Percentiles rank a stretch among this genome's conserved stretches.
phyloP scores from a whole-genome alignment of 2,888 invertebrate species.

The Eupsilia transversa region DNA sequence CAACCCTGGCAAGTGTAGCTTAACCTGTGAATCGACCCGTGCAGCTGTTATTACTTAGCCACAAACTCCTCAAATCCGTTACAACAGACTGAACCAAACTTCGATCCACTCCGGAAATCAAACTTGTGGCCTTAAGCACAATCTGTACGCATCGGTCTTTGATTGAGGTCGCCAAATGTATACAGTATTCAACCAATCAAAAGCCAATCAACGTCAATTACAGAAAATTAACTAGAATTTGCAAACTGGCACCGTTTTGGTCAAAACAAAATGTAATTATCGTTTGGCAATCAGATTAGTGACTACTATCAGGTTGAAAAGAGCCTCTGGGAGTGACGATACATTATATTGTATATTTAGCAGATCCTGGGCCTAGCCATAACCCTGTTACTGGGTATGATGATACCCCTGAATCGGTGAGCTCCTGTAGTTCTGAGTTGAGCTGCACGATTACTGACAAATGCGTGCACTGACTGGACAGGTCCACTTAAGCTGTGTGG shows the following conservation, averaged over 20 bases:
- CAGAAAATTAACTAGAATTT: not conserved
- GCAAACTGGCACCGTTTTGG: not conserved
- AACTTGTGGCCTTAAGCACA: conserved; percentile 2
- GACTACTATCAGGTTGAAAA: not conserved
- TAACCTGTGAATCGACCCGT: too few relatives aligned
- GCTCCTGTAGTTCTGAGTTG: too few relatives aligned
- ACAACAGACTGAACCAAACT: not conserved
- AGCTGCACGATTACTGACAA: too few relatives aligned
- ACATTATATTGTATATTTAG: too few relatives aligned
- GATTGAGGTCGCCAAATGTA: conserved; percentile 20
- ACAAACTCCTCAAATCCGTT: too few relatives aligned
- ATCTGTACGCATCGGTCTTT: not conserved
- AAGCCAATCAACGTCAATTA: conserved; percentile 1
- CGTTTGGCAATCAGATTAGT: not conserved
- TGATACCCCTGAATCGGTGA: too few relatives aligned
- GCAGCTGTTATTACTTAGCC: too few relatives aligned
- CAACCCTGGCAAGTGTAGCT: too few relatives aligned
- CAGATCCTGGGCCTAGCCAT: too few relatives aligned
- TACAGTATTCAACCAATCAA: conserved; percentile 12
- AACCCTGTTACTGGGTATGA: not conserved
- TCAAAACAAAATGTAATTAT: not conserved
- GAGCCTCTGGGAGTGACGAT: too few relatives aligned
- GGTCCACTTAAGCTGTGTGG: too few relatives aligned
- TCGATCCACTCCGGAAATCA: not conserved
- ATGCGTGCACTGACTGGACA: too few relatives aligned